Conservation (phyloP, 2,888 invertebrate species). For the Brachylomia viminalis region DNA sequence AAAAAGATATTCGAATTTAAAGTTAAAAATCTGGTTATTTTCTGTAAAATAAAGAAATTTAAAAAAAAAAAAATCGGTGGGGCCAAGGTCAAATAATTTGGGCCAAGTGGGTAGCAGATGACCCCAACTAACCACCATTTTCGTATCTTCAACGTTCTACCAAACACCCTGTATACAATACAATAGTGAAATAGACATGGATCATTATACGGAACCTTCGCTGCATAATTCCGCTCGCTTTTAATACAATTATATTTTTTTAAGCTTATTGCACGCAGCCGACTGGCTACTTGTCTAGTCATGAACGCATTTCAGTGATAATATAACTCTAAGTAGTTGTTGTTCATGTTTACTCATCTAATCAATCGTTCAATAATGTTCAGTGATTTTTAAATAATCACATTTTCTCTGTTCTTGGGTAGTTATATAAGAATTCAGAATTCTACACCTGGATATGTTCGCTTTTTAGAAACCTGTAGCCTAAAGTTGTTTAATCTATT, state of each 20-base stretch:
- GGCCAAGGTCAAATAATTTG: no score
- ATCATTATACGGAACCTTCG: slow-evolving; percentile 22
- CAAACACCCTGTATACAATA: no score
- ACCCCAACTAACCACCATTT: no score
- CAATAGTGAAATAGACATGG: neutral
- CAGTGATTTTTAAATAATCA: no score
- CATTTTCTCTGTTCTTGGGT: neutral
- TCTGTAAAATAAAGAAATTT: no score
- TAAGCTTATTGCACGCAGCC: neutral
- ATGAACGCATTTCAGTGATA: slow-evolving; percentile 7
- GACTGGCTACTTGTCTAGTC: neutral
- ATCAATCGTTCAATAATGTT: neutral
- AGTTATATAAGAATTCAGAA: neutral
- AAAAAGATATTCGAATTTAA: no score
- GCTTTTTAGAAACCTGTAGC: no score
- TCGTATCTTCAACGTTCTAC: no score
- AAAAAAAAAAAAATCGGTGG: no score
- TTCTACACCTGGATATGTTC: neutral
- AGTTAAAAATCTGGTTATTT: no score
- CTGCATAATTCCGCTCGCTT: neutral
- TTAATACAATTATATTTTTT: slow-evolving; percentile 11
- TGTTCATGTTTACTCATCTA: slow-evolving; percentile 1
- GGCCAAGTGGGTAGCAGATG: no score
- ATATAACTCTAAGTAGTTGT: neutral
- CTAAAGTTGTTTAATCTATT: neutral